Evolutionary conservation across 2,797 vertebrate species (phyloP), one percentile per base, ranked within the genome.

Genomic region (Trematomus bernacchii): DNA sequence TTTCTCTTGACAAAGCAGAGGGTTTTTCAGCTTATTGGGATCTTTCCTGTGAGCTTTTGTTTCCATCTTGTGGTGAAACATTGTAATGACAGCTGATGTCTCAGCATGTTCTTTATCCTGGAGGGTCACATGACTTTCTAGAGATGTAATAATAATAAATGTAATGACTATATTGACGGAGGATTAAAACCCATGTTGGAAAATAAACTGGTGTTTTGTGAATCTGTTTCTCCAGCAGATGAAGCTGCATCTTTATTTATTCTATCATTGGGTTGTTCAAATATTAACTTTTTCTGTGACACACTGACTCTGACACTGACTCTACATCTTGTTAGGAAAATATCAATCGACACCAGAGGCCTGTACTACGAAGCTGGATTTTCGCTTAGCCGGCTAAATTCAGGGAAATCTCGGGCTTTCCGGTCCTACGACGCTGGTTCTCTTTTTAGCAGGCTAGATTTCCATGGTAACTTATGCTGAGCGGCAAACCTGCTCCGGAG

Each of bases 1-100:
- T 43, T 55, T 6, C 1, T 59, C 27, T 11, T 50, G 23, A 40
- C 19, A 47, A 53, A 18, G 14, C 27, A 62, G 27, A 53, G 30
- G 10, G 18, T 23, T 2, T 8, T 37, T 67, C 15, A 52, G 21
- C 3, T 23, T 12, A 11, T 18, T 18, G 64, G 10, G 15, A 13
- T 66, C 60, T 66, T 77, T 78, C 62, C 27, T 54, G 52, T 85
- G 51, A 70, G 73, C 69, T 64, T 79, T 74, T 47, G 78, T 80
- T 82, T 85, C 89, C 88, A 88, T 83, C 90, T 90, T 69, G 87
- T 91, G 93, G 91, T 62, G 27, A 85, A 85, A 82, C 0, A 0
- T 2, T 9, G 54, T 3, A 78, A 86, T 48, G 6, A 40, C 85
- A 80, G 14, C 62, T 37, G 30, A 5, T 37, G 47, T 18, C 23